Base-by-base conservation (phyloP, 1,140 invertebrate species). In the Apocrypta bakeri region DNA sequence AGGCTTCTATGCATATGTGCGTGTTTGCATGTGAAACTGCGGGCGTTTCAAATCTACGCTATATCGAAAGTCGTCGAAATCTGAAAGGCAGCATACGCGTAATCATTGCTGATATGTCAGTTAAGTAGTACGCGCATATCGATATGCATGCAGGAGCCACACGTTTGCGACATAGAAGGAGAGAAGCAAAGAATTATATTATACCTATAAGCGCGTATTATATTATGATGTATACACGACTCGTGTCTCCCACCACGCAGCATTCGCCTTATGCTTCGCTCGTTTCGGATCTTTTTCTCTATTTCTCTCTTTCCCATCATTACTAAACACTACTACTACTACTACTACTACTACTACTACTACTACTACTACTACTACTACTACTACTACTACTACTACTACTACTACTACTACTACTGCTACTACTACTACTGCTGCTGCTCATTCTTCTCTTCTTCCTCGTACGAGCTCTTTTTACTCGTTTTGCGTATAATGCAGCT, bases 381-480 rank as follows among this genome's bases (percentile, higher is more conserved):
- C 33, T 37, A 37, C 33, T 9, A 37, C 33, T 9, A 37, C 33
- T 9, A 37, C 9, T 37, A 37, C 9, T 9, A 37, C 33, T 9
- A 37, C 33, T 9, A 37, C 33, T 37, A 37, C 33, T 9, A 37
- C 33, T 37, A 37, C 33, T 74, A 56, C 81, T 24, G 27, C 24
- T 42, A 14, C 42, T 14, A 14, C 63, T 31, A 21, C 79, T 81
- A 71, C 48, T 40, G 85, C 86, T 84, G 79, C 85, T 80, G 40
- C 85, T 85, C 85, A 85, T 85, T 85, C 87, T 84, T 85, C 79
- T 63, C 77, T 78, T 68, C 64, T 61, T 63, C 48, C 73, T 75
- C 56, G 76, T 33, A 75, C 66, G 33, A 21, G 74, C 81, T 79
- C 42, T 83, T 85, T 83, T 77, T 33, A 37, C 68, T 79, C 82